Conservation (phyloP, 1,140 invertebrate genomes). For the Lucilia sericata region DNA sequence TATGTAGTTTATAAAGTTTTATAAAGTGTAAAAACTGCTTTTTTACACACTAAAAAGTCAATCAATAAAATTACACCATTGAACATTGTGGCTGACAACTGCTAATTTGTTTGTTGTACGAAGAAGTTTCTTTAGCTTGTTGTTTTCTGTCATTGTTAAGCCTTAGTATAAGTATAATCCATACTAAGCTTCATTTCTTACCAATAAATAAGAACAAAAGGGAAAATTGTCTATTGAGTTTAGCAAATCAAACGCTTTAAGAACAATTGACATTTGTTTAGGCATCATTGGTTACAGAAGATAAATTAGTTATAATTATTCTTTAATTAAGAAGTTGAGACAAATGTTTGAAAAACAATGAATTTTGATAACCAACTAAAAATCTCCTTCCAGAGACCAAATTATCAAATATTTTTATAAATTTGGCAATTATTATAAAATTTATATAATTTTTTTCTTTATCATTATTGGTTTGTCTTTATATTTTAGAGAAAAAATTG, state of each 20-base stretch:
- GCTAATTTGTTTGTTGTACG: neutral
- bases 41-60: neutral
- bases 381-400: too few species aligned
- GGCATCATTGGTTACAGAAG: neutral
- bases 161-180: neutral
- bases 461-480: too few species aligned
- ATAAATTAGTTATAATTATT: neutral
- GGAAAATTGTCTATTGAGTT: neutral
- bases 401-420: too few species aligned
- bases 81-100: neutral
- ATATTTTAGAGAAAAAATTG: neutral
- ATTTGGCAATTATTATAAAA: too few species aligned
- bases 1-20: neutral
- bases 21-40: too few species aligned
- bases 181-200: constrained; percentile 23
- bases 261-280: constrained; percentile 19
- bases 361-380: too few species aligned
- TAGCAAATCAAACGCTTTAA: neutral
- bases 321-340: too few species aligned
- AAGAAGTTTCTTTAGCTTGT: neutral
- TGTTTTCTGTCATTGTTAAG: neutral
- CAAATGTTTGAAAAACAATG: too few species aligned
- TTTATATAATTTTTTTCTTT: too few species aligned
- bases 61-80: neutral
- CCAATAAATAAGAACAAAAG: neutral